A percentile compares a stretch with the other conserved stretches of the same genome.
Conservation (phyloP, 2,888 invertebrate species). For the Cactoblastis cactorum region DNA sequence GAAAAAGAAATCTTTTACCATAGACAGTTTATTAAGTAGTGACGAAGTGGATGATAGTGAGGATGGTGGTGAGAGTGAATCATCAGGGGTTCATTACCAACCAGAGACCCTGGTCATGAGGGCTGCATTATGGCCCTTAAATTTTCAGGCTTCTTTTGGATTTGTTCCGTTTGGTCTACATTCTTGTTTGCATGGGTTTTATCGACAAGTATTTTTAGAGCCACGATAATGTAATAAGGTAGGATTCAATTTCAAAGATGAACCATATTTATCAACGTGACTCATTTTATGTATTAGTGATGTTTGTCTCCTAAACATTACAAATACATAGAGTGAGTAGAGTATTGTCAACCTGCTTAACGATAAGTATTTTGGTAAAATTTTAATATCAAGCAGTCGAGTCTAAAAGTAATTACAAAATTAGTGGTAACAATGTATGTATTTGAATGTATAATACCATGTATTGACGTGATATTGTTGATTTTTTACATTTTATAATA, state of each 20-base stretch:
- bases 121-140: slow-evolving; percentile 41
- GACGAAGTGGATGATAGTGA: slow-evolving; percentile 64
- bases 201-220: slow-evolving; percentile 19
- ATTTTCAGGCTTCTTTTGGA: slow-evolving; percentile 34
- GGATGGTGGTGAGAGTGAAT: slow-evolving; percentile 35
- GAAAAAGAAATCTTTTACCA: slow-evolving; percentile 87
- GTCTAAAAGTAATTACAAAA: too few relatives aligned
- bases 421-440: too few relatives aligned
- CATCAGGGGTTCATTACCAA: slow-evolving; percentile 27
- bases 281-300: too few relatives aligned
- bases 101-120: slow-evolving; percentile 42
- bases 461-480: too few relatives aligned
- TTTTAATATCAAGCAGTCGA: too few relatives aligned
- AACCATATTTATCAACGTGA: too few relatives aligned
- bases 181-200: slow-evolving; percentile 30
- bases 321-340: too few relatives aligned
- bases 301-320: too few relatives aligned
- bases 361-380: too few relatives aligned
- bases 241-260: background rate
- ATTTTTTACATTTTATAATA: too few relatives aligned
- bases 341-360: too few relatives aligned
- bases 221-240: slow-evolving; percentile 4
- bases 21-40: slow-evolving; percentile 90
- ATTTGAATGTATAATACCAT: too few relatives aligned
- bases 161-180: slow-evolving; percentile 36